Evolutionary conservation across 2,797 vertebrate species (phyloP).

Genomic region (Muscicapa comitata): DNA sequence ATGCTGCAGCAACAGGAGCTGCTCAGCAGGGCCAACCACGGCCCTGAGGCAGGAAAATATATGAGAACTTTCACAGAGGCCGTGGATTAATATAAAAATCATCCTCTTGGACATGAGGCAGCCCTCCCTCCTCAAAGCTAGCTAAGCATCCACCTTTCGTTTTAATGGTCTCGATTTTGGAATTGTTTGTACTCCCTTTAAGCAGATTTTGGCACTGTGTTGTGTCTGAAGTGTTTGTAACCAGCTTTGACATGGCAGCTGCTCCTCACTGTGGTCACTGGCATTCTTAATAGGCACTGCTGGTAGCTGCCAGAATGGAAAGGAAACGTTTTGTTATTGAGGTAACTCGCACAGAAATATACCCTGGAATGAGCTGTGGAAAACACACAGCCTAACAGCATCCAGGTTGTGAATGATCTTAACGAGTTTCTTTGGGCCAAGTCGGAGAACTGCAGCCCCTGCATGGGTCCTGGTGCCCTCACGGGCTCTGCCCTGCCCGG

Average conservation of each 20-base stretch:
- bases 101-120: neutral
- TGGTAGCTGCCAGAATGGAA: neutral
- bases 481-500: too few relatives aligned
- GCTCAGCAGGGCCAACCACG: neutral
- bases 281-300: neutral
- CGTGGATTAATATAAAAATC: neutral
- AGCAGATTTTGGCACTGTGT: neutral
- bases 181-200: neutral
- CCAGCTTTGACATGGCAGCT: neutral
- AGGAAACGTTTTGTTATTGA: neutral
- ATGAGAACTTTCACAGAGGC: rapidly evolving
- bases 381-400: rapidly evolving
- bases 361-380: rapidly evolving
- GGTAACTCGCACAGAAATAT: neutral
- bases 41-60: neutral
- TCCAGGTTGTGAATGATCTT: rapidly evolving
- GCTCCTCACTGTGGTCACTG: neutral
- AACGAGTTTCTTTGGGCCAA: rapidly evolving
- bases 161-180: neutral
- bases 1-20: neutral
- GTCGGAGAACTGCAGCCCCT: rapidly evolving
- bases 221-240: neutral
- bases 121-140: neutral
- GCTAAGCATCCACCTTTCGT: neutral
- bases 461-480: too few relatives aligned